Percentiles rank a stretch among this genome's conserved stretches.
These are phyloP conservation scores for Calyptomena viridis DNA, from an alignment of 2,113 vertebrate genomes.

Conservation along the genomic window DNA sequence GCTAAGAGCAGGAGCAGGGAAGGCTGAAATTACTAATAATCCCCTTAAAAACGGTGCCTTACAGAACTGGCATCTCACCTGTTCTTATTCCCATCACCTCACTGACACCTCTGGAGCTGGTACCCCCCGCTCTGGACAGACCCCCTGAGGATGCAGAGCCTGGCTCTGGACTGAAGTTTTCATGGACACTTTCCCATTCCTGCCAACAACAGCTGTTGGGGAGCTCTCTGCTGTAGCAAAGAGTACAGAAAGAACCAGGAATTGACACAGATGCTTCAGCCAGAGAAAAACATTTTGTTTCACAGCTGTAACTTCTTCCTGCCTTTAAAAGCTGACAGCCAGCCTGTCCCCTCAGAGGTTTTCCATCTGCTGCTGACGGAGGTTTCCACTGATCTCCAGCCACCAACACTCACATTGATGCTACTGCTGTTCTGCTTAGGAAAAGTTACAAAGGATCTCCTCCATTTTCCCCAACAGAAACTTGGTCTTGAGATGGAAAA, in stretches of 20 bases:
- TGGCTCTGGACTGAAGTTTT: background rate
- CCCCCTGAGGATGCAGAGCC: fast-evolving
- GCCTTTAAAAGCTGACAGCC: background rate
- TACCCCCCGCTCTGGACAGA: background rate
- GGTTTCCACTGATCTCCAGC: background rate
- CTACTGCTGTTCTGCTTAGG: background rate
- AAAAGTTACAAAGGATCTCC: background rate
- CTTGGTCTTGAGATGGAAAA: background rate
- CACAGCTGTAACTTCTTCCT: background rate
- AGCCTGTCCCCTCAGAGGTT: background rate
- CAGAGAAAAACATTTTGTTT: background rate
- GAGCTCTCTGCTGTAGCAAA: background rate
- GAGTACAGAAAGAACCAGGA: background rate
- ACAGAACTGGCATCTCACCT: background rate
- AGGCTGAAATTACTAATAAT: background rate
- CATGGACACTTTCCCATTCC: fast-evolving
- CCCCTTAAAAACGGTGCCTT: fast-evolving
- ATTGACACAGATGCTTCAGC: fast-evolving
- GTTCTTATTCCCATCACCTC: background rate
- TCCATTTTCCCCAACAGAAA: background rate
- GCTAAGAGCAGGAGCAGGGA: background rate
- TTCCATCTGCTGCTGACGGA: background rate
- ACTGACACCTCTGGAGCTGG: no score
- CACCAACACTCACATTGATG: fast-evolving
- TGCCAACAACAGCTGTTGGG: background rate